These are phyloP conservation scores for Liasis olivaceus DNA, from an alignment of 2,797 vertebrate genomes.

Conservation along the genomic window DNA sequence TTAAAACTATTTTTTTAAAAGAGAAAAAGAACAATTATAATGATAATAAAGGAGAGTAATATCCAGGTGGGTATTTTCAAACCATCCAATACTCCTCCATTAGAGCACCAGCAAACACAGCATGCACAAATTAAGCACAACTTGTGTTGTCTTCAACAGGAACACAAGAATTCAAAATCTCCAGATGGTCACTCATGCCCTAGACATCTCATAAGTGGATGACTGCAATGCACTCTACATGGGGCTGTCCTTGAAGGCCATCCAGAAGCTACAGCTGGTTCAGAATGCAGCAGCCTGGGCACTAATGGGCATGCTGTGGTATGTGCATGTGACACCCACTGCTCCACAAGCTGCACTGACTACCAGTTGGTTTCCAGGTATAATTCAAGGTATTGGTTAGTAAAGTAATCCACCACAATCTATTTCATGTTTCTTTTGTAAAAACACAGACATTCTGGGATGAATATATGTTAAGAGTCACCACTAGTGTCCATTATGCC, in stretches of 20 bases:
- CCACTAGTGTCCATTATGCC: not conserved
- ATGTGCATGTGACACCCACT: not conserved
- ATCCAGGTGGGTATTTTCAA: slow-evolving; percentile 27
- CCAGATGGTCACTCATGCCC: not conserved
- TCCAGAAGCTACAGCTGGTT: not conserved
- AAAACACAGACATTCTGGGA: slow-evolving; percentile 8
- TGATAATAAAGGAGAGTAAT: not conserved
- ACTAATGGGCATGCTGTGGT: not conserved
- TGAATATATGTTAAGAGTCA: not conserved
- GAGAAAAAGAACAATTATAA: not conserved
- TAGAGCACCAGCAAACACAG: slow-evolving; percentile 46
- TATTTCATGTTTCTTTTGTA: not conserved
- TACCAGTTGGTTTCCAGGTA: not conserved
- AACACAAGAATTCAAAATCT: slow-evolving; percentile 24
- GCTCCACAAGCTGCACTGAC: not conserved
- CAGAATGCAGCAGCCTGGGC: not conserved
- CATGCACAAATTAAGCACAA: slow-evolving; percentile 35
- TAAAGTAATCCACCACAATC: not conserved
- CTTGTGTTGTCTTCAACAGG: slow-evolving; percentile 43
- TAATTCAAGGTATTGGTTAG: not conserved
- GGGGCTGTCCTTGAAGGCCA: not conserved
- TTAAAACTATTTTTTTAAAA: not conserved
- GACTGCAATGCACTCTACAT: not conserved
- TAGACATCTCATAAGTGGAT: not conserved
- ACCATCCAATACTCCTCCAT: slow-evolving; percentile 50